phyloP scores from a whole-genome alignment of 64 coral and sea anemone species.

The Stylophora pistillata region DNA sequence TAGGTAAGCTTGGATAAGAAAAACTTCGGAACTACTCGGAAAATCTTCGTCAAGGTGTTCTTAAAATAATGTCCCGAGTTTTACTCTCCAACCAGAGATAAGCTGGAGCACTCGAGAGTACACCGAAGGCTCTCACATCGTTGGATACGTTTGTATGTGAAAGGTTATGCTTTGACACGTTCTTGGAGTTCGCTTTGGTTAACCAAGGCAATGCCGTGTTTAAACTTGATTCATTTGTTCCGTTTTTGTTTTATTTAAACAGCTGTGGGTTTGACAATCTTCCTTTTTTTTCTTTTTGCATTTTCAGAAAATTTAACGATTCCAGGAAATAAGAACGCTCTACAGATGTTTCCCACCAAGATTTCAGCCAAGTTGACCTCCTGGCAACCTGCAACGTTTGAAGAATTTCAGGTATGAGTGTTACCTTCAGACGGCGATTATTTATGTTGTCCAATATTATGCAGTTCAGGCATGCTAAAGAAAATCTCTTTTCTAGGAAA shows the following conservation, averaged over 20 bases:
- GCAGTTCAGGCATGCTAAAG: background rate
- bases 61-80: too few relatives aligned
- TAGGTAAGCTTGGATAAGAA: constrained; percentile 55
- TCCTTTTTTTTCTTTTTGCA: background rate
- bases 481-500: constrained; percentile 62
- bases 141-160: too few relatives aligned
- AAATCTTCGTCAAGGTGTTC: too few relatives aligned
- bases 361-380: constrained; percentile 4
- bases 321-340: constrained; percentile 29
- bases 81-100: too few relatives aligned
- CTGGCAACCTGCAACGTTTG: constrained; percentile 25
- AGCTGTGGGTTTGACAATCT: background rate
- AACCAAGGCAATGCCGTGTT: too few relatives aligned
- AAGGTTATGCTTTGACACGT: too few relatives aligned
- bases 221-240: background rate
- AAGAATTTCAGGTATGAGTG: constrained; percentile 33
- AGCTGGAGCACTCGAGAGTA: too few relatives aligned
- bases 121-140: too few relatives aligned
- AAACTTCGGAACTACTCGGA: too few relatives aligned
- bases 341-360: constrained; percentile 55
- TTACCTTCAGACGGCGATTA: too few relatives aligned
- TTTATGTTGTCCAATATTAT: too few relatives aligned
- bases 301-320: constrained; percentile 28
- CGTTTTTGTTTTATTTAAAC: background rate
- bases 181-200: too few relatives aligned